A percentile compares a stretch with the other conserved stretches of the same genome.
Evolutionary conservation across 2,113 vertebrate species (phyloP).

Genomic region (Cyphomyrus plagiostoma): DNA sequence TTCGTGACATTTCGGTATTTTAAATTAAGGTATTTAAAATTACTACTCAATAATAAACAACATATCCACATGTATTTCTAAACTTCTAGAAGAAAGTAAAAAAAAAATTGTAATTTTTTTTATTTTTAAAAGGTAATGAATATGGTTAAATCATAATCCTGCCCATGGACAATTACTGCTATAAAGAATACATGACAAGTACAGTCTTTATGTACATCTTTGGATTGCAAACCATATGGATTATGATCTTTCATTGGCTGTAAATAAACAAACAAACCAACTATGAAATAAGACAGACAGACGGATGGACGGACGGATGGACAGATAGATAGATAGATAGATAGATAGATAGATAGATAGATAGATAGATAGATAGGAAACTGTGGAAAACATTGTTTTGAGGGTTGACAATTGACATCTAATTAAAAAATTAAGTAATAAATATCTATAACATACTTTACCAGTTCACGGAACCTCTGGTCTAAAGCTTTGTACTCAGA

Average conservation of each 20-base stretch:
- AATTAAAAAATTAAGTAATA: not conserved
- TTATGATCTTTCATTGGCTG: not conserved
- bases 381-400: not conserved
- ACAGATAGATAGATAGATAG: no score
- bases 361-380: not conserved
- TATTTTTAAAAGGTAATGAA: not conserved
- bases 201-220: not conserved
- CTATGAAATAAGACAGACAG: no score
- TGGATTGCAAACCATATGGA: not conserved
- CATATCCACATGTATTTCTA: not conserved
- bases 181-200: not conserved
- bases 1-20: not conserved
- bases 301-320: no score
- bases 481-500: slow-evolving; percentile 86
- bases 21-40: not conserved
- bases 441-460: slow-evolving; percentile 52
- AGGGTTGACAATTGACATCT: not conserved
- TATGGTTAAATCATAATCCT: not conserved
- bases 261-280: no score
- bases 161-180: not conserved
- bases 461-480: slow-evolving; percentile 82
- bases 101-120: not conserved
- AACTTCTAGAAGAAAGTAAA: not conserved
- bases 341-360: no score
- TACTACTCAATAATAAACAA: not conserved